Evolutionary conservation across 2,888 invertebrate species (phyloP).

Genomic region (Aleiodes leptofemur): DNA sequence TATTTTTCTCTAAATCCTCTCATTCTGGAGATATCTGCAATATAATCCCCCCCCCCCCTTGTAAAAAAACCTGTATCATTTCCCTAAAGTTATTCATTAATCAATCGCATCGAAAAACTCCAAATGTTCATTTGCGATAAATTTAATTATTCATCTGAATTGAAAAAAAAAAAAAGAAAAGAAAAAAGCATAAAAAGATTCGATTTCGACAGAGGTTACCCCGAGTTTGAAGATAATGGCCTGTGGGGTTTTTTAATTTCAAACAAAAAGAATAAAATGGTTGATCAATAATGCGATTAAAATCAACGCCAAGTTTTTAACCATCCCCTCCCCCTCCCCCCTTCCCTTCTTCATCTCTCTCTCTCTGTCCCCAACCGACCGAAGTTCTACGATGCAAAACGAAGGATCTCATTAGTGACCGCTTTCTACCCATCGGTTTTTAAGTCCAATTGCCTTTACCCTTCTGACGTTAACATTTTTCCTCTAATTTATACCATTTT

Average conservation of each 20-base stretch:
- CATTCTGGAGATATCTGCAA: no score
- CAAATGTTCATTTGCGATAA: no score
- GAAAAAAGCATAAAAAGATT: no score
- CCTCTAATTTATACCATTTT: constrained; percentile 29
- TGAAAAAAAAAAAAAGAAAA: no score
- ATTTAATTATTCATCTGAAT: no score
- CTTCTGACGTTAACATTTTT: constrained; percentile 30
- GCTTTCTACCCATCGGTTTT: constrained; percentile 34
- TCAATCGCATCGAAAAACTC: no score
- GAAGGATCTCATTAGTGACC: constrained; percentile 36
- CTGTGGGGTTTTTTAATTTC: constrained; percentile 16
- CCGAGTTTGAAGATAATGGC: constrained; percentile 21
- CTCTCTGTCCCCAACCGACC: constrained; percentile 10
- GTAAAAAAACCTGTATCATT: no score
- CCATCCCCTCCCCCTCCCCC: background rate
- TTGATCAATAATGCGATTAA: constrained; percentile 36
- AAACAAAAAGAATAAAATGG: constrained; percentile 23
- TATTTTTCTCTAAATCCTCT: no score
- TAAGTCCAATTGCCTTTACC: constrained; percentile 8
- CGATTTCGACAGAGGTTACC: no score
- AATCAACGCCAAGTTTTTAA: constrained; percentile 32
- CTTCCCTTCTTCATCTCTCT: no score
- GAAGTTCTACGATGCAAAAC: constrained; percentile 31
- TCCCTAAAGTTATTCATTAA: no score
- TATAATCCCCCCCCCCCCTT: no score